These are phyloP conservation scores for Gortyna flavago DNA, from an alignment of 2,888 invertebrate species.

Conservation along the genomic window DNA sequence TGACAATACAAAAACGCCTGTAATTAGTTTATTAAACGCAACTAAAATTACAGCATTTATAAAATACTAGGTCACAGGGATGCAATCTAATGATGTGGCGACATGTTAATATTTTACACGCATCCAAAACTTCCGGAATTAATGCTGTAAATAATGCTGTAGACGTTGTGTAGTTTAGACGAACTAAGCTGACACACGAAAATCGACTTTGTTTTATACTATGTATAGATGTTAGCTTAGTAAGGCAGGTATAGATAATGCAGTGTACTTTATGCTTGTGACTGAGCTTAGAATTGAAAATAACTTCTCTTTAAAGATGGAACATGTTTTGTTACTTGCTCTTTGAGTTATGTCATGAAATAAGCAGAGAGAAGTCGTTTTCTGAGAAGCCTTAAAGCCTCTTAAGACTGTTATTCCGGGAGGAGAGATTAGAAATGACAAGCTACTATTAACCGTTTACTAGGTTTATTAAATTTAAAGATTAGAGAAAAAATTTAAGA, in stretches of 20 bases:
- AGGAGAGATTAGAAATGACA: conserved; percentile 2
- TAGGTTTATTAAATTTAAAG: too few species aligned
- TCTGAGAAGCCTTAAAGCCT: not conserved
- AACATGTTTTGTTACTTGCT: too few species aligned
- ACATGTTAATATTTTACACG: not conserved
- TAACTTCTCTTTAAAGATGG: not conserved
- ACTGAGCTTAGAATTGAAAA: not conserved
- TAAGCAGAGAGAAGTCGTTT: not conserved
- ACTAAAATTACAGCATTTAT: not conserved
- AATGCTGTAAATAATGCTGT: too few species aligned
- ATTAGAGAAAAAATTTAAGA: too few species aligned
- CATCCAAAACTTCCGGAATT: too few species aligned
- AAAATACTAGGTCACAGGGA: not conserved
- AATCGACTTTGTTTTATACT: too few species aligned
- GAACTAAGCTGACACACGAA: too few species aligned
- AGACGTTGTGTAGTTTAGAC: too few species aligned
- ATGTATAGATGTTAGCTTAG: too few species aligned
- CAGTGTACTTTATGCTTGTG: not conserved
- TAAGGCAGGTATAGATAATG: not conserved
- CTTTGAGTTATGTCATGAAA: not conserved
- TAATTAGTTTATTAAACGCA: too few species aligned
- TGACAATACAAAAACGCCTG: too few species aligned
- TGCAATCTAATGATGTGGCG: not conserved
- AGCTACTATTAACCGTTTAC: too few species aligned
- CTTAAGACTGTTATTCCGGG: not conserved